Percentiles rank a stretch among this genome's conserved stretches.
Conservation (phyloP, 2,797 vertebrate genomes). For the Malurus leucopterus region DNA sequence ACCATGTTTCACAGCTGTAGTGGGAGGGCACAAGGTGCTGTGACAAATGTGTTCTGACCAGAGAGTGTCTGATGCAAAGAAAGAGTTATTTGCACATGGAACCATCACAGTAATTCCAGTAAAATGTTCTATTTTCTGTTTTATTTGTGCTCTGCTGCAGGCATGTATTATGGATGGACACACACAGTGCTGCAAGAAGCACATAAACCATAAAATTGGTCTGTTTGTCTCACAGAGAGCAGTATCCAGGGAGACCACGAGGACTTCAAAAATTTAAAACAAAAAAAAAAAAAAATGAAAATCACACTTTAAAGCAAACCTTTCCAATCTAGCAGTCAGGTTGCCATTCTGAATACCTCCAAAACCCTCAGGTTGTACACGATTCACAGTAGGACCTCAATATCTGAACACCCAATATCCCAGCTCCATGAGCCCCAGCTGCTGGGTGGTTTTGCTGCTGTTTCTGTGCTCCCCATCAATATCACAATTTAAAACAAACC, state of each 20-base stretch:
- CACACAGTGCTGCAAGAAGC: background rate
- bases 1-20: background rate
- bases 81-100: background rate
- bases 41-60: background rate
- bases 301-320: background rate
- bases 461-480: background rate
- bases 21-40: background rate
- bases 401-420: background rate
- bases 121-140: background rate
- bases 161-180: background rate
- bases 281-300: fast-evolving
- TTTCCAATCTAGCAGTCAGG: background rate
- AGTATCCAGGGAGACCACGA: background rate
- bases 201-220: background rate
- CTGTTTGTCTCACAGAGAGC: background rate
- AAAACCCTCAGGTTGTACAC: background rate
- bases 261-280: background rate
- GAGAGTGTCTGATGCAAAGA: background rate
- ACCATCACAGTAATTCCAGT: background rate
- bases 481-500: background rate
- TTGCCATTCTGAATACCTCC: background rate
- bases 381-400: background rate
- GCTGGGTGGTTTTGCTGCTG: background rate
- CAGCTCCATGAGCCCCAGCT: fast-evolving
- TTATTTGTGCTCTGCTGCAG: background rate